These are phyloP conservation scores for Ophioninae sp. DNA, from an alignment of 2,888 invertebrate genomes.

Conservation along the genomic window DNA sequence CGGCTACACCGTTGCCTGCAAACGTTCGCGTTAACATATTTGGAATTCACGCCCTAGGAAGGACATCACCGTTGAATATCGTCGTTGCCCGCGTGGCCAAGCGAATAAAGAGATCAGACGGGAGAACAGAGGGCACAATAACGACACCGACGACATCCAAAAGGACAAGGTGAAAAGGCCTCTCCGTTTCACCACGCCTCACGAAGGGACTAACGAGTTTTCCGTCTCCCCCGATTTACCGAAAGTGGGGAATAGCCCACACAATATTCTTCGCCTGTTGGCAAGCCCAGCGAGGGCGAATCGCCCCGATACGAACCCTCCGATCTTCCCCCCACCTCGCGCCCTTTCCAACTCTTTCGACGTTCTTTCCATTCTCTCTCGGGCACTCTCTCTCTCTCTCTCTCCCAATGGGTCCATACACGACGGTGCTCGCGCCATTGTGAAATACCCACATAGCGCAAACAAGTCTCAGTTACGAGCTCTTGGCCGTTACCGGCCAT, in stretches of 20 bases:
- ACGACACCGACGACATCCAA: slow-evolving; percentile 35
- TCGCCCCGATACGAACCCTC: slow-evolving; percentile 45
- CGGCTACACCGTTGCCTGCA: slow-evolving; percentile 9
- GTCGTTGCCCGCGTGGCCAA: slow-evolving; percentile 5
- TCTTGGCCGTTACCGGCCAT: slow-evolving; percentile 69
- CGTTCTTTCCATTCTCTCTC: background rate
- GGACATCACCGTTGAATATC: slow-evolving; percentile 13
- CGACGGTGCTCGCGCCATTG: slow-evolving; percentile 27
- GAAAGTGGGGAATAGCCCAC: slow-evolving; percentile 33
- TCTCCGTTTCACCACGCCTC: slow-evolving; percentile 6
- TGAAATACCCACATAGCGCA: slow-evolving; percentile 50
- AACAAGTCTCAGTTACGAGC: slow-evolving; percentile 60
- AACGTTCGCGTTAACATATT: slow-evolving; percentile 31
- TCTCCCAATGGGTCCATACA: slow-evolving; percentile 34
- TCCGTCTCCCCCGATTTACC: slow-evolving; percentile 42
- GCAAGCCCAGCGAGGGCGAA: slow-evolving; percentile 42
- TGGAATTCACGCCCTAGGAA: slow-evolving; percentile 29
- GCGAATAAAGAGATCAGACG: slow-evolving; percentile 38
- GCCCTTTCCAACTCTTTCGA: background rate
- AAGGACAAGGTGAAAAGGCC: slow-evolving; percentile 31
- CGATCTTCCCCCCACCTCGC: slow-evolving; percentile 30
- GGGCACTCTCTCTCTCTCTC: slow-evolving; percentile 28
- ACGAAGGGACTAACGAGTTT: slow-evolving; percentile 62
- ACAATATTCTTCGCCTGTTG: slow-evolving; percentile 60
- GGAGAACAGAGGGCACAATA: slow-evolving; percentile 27